Evolutionary conservation across 2,797 vertebrate species (phyloP).

Genomic region (Sebastes trivittatus): DNA sequence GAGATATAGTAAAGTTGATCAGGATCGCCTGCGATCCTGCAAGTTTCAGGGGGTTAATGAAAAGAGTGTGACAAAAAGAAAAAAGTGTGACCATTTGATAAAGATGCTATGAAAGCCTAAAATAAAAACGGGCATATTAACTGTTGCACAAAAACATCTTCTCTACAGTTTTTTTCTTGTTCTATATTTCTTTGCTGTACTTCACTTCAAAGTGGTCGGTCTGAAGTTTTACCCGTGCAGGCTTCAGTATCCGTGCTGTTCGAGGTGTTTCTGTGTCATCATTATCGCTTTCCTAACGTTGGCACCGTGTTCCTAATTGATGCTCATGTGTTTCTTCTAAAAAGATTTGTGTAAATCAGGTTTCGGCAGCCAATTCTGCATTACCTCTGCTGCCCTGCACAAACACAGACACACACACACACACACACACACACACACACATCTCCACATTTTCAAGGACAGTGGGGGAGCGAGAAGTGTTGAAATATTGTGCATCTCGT

Average conservation of each 20-base stretch:
- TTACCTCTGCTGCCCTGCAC: neutral
- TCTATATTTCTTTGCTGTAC: neutral
- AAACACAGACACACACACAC: neutral
- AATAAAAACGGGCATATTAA: neutral
- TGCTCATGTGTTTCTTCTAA: neutral
- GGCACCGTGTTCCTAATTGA: neutral
- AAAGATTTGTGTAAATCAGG: neutral
- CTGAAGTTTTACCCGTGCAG: neutral
- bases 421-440: neutral
- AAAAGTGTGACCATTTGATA: neutral
- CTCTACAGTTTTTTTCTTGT: neutral
- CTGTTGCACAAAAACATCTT: neutral
- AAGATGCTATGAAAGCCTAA: neutral
- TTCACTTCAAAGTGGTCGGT: neutral
- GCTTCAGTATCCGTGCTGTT: neutral
- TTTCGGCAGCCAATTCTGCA: neutral
- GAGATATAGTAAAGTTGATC: too few species aligned
- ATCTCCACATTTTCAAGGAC: neutral
- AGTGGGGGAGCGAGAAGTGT: neutral
- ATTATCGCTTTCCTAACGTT: neutral
- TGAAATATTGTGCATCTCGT: neutral
- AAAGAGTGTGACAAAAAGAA: neutral
- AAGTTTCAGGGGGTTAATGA: neutral
- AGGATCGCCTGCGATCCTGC: too few species aligned
- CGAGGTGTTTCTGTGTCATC: neutral